Percentiles rank a stretch among this genome's conserved stretches.
phyloP scores from a whole-genome alignment of 1,140 invertebrate genomes.

The Polyergus mexicanus region DNA sequence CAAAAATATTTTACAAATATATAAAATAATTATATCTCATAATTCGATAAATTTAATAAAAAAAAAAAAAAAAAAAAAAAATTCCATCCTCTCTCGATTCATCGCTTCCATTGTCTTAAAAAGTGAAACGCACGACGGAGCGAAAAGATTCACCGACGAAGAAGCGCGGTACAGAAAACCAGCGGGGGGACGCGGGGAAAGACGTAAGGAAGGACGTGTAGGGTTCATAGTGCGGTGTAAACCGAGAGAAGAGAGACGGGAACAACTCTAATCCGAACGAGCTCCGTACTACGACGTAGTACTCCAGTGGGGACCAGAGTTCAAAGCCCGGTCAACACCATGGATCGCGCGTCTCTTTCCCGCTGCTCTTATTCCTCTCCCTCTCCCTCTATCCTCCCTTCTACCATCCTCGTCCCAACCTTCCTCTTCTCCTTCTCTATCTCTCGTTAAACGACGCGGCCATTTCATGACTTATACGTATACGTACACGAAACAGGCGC shows the following conservation, averaged over 20 bases:
- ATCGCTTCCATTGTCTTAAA: not conserved
- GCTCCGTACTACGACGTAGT: constrained; percentile 79
- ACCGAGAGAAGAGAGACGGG: constrained; percentile 64
- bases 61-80: no score
- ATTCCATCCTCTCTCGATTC: no score
- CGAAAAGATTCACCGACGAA: constrained; percentile 21
- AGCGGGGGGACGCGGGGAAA: not conserved
- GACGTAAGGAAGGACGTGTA: constrained; percentile 64
- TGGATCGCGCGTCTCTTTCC: constrained; percentile 68
- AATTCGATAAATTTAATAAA: constrained; percentile 25
- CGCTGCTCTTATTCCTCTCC: constrained; percentile 1
- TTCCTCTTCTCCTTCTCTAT: constrained; percentile 52
- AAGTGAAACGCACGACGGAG: not conserved
- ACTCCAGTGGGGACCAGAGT: constrained; percentile 79
- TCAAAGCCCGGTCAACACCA: constrained; percentile 83
- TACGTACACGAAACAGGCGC: not conserved
- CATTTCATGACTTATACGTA: constrained; percentile 67
- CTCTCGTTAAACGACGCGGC: constrained; percentile 60
- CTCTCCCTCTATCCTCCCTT: constrained; percentile 1
- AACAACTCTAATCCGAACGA: constrained; percentile 67
- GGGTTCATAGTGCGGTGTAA: constrained; percentile 77
- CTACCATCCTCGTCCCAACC: constrained; percentile 32
- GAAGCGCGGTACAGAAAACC: constrained; percentile 41
- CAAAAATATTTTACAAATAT: not conserved
- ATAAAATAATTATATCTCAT: not conserved